These are phyloP conservation scores for Drosophila ananassae DNA, from an alignment of 1,140 invertebrate genomes.

Conservation along the genomic window DNA sequence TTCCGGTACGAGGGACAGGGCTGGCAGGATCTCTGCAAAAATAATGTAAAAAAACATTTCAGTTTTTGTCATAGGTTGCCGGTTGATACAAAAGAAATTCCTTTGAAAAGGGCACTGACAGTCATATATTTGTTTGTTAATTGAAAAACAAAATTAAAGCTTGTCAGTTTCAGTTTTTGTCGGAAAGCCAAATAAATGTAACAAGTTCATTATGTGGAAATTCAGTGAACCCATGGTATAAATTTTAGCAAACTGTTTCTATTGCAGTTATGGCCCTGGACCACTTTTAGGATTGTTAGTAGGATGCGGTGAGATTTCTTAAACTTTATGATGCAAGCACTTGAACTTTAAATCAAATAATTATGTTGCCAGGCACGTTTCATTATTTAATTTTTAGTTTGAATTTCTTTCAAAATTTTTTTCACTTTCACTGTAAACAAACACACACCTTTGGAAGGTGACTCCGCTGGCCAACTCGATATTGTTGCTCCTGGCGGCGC, in stretches of 20 bases:
- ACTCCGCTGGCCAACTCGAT: constrained; percentile 86
- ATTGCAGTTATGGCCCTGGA: not conserved
- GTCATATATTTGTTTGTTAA: not conserved
- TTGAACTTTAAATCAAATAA: not conserved
- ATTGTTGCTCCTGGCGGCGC: constrained; percentile 86
- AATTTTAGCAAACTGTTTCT: not conserved
- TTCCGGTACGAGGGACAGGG: constrained; percentile 84
- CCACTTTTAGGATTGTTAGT: not conserved
- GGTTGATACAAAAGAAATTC: not conserved
- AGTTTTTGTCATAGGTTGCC: not conserved
- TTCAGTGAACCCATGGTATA: too few species aligned
- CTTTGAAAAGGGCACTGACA: not conserved
- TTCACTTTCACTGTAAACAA: constrained; percentile 34
- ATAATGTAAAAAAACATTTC: constrained; percentile 7
- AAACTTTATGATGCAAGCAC: too few species aligned
- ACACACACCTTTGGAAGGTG: constrained; percentile 85
- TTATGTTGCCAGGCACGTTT: not conserved
- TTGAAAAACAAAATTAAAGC: not conserved
- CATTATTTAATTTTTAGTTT: constrained; percentile 14
- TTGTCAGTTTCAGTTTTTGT: constrained; percentile 1
- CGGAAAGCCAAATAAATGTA: not conserved
- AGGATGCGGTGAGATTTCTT: not conserved
- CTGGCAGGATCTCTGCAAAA: constrained; percentile 76
- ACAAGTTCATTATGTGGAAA: too few species aligned
- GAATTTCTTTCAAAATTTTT: constrained; percentile 9